Base-by-base conservation (phyloP, 2,888 invertebrate species). In the Scelioninae gen. 1 region DNA sequence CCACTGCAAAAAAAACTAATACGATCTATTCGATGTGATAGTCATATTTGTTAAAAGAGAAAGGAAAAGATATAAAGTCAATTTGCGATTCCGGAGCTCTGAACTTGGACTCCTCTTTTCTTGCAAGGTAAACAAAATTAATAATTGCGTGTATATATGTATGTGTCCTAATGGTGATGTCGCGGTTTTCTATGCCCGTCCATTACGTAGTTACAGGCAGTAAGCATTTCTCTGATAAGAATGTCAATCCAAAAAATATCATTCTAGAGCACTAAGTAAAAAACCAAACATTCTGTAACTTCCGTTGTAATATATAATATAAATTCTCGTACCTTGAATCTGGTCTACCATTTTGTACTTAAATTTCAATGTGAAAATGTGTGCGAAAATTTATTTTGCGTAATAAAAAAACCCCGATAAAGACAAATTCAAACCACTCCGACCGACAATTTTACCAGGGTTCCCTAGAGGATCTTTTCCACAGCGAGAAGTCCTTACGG, bases 151-250 rank as follows among this genome's bases (percentile, higher is more conserved):
- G 83, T 83, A 83, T 80, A 83, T 83, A 83, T 76, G 83, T 83
- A 76, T 79, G 83, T 85, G 83, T 83, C 78, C 78, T 83, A 80
- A 71, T 66, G 76, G 83, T 80, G 83, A 83, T 80, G 82, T 78
- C 75, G 62, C 84, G 53, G 58, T 78, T 85, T 85, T 79, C 58
- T 81, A 85, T 82, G 85, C 85, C 85, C 83, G 85, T 85, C 85
- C 85, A 85, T 83, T 79, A 82, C 60, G 76, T 80, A 80, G 62
- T 80, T 53, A 58, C 83, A 80, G 76, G 83, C 83, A 79, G 79
- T 79, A 75, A 83, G 71, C 55, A 66, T 76, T 76, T 56, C 76
- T 62, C 72, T 77, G 82, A 72, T 77, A 66, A 82, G 77, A 82
- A 34, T 66, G 82, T 82, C 72, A 56, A 56, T 10, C n/a, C 43